Conservation (phyloP, 2,888 invertebrate species). For the Ferdinandea cuprea region DNA sequence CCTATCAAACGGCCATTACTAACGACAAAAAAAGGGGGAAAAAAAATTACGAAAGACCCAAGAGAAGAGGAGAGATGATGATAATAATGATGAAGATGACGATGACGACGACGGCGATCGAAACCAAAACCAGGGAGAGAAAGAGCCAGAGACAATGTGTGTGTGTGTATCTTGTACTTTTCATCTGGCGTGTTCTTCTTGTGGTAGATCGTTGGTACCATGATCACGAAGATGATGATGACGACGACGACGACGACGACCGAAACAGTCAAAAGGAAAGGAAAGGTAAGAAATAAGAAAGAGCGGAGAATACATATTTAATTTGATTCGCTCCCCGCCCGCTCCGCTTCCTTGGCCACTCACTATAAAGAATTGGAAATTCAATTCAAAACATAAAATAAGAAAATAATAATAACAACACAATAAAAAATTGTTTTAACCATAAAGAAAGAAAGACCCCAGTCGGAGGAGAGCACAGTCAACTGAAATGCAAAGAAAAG, state of each 20-base stretch:
- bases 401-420: constrained; percentile 75
- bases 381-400: constrained; percentile 73
- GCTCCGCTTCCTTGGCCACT: constrained; percentile 3
- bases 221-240: constrained; percentile 12
- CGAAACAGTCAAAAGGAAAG: constrained; percentile 30
- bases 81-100: constrained; percentile 8
- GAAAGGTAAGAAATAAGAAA: constrained; percentile 49
- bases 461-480: constrained; percentile 26
- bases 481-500: too few species aligned
- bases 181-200: constrained; percentile 48
- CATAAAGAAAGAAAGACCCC: constrained; percentile 70
- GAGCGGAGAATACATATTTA: constrained; percentile 49
- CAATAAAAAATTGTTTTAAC: constrained; percentile 73
- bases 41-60: constrained; percentile 53
- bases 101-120: constrained; percentile 36
- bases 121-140: too few species aligned
- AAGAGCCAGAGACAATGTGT: constrained; percentile 37
- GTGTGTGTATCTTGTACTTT: constrained; percentile 59
- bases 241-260: constrained; percentile 44
- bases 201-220: constrained; percentile 3
- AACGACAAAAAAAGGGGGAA: constrained; percentile 7
- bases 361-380: constrained; percentile 71
- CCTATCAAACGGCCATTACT: constrained; percentile 55
- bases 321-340: constrained; percentile 38
- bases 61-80: constrained; percentile 41